Base-by-base conservation (phyloP, 2,888 invertebrate species). In the Andrena praecox region DNA sequence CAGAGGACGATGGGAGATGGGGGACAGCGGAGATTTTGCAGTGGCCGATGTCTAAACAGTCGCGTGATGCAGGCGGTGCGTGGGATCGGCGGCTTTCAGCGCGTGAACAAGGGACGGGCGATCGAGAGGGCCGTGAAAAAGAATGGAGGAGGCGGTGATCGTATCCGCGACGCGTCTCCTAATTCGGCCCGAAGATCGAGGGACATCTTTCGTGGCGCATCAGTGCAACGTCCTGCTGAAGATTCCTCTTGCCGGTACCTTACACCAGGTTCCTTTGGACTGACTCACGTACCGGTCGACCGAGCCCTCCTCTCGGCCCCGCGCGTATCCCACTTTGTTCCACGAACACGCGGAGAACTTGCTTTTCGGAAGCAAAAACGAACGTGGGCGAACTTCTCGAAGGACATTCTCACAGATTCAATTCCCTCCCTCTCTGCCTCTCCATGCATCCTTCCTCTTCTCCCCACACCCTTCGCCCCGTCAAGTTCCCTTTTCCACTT, bases 281-380 rank as follows among this genome's bases (percentile, higher is more conserved):
- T 91, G 91, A 91, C 91, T 91, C 91, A 91, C 87, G 87, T 90
- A 91, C 91, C 91, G 89, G 91, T 91, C 91, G 84, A 80, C 82
- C 87, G 60, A 79, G 82, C 79, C 74, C 73, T 81, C 59, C 71
- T 52, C 77, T 67, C 75, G 42, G 20, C 67, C 48, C 56, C 56
- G 48, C 63, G 20, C 81, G 67, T 67, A 20, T 84, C 76, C 77
- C 85, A 82, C 80, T 87, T 85, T 73, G 72, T 86, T 80, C 77
- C 76, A 73, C 87, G 73, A 82, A 79, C 75, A 73, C 77, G 67
- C 60, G 59, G 76, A 77, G 77, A 82, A 83, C 74, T 76, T 67
- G 83, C 87, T 85, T 87, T 87, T 87, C 77, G 79, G 85, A 80
- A 77, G 85, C 75, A 85, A 80, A 81, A 87, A 85, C 80, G 77